Percentiles rank a stretch among this genome's conserved stretches.
Evolutionary conservation across 2,888 invertebrate genomes (phyloP).

Genomic region (Trichacis sp.): DNA sequence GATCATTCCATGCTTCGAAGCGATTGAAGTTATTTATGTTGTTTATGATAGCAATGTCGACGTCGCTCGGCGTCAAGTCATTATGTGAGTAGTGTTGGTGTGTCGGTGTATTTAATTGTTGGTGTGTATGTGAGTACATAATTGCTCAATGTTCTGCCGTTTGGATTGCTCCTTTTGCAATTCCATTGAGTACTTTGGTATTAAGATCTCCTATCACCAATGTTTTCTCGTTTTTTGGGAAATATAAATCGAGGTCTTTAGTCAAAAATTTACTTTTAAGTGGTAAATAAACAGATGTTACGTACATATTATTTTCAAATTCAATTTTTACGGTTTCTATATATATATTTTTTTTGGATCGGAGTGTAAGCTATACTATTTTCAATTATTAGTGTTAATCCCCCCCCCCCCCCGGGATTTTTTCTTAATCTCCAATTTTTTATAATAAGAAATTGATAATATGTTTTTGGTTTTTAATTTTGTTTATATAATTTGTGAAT

Average conservation of each 20-base stretch:
- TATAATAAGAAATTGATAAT: no score
- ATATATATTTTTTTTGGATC: no score
- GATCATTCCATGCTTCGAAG: background rate
- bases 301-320: background rate
- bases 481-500: no score
- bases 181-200: background rate
- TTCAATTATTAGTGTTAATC: no score
- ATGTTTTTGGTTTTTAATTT: no score
- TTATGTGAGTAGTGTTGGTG: background rate
- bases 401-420: no score
- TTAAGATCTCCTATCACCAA: background rate
- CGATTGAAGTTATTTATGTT: background rate
- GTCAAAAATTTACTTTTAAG: background rate
- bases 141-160: background rate
- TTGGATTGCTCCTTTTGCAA: background rate
- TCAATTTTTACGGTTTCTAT: background rate
- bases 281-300: background rate
- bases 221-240: background rate
- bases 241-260: background rate
- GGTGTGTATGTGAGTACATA: background rate
- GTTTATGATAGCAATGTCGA: slow-evolving; percentile 5
- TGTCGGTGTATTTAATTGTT: background rate
- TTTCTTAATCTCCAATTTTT: no score
- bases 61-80: background rate
- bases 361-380: no score